Evolutionary conservation across 1,140 invertebrate genomes (phyloP).

Genomic region (Chrysomallon squamiferum): DNA sequence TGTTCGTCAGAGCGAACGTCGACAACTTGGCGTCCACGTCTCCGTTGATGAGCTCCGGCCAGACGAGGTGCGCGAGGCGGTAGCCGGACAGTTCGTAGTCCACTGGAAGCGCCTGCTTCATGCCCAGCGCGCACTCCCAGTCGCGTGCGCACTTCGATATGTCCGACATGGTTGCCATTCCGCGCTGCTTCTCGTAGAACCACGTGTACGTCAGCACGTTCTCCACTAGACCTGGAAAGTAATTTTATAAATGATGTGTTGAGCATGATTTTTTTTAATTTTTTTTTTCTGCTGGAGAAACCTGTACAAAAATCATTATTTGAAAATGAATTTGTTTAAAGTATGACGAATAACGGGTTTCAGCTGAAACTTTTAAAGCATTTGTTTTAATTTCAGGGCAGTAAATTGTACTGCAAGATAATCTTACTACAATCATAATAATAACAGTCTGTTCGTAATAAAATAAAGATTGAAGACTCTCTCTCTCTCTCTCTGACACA

Average conservation of each 20-base stretch:
- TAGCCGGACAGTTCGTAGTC: slow-evolving; percentile 34
- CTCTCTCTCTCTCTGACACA: slow-evolving; percentile 11
- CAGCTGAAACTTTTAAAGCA: no score
- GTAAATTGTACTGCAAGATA: neutral
- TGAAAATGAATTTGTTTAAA: no score
- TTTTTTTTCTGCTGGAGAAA: no score
- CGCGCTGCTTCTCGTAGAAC: slow-evolving; percentile 24
- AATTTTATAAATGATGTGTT: slow-evolving; percentile 1
- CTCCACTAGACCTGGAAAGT: slow-evolving; percentile 18
- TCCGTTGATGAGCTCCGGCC: slow-evolving; percentile 32
- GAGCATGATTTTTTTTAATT: no score
- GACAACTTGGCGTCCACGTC: slow-evolving; percentile 28
- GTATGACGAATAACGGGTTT: no score
- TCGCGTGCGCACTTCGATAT: slow-evolving; percentile 7
- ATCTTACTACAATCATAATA: neutral
- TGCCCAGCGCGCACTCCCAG: slow-evolving; percentile 22
- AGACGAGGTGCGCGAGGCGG: slow-evolving; percentile 30
- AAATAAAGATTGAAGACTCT: neutral
- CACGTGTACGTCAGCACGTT: slow-evolving; percentile 13
- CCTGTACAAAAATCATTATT: no score
- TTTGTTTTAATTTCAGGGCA: neutral
- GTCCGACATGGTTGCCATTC: slow-evolving; percentile 13
- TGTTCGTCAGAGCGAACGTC: slow-evolving; percentile 45
- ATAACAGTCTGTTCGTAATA: neutral
- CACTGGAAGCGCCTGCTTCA: slow-evolving; percentile 25